Evolutionary conservation across 1,140 invertebrate genomes (phyloP), one percentile per base, ranked within the genome.

Genomic region (Brevipalpus yothersi): DNA sequence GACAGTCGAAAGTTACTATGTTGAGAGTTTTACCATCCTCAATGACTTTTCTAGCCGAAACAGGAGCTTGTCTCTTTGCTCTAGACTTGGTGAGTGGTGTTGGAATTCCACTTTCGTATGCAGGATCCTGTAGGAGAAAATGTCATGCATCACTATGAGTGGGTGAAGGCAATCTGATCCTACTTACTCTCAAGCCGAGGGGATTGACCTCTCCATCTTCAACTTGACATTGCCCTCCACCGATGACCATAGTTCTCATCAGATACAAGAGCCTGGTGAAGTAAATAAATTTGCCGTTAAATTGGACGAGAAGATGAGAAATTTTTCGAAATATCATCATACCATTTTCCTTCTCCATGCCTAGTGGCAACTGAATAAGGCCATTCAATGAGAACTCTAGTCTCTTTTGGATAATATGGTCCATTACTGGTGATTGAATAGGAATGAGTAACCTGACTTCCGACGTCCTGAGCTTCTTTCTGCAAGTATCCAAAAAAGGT

Each of bases 401-500:
- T 74, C 41, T 77, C 77, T 9, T 79, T 78, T 3, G 90, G 81
- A 66, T 79, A 78, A 78, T 85, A 91, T 0, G 87, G 84, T 1
- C 91, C 90, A 63, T 80, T 77, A 65, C 94, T 94, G 66, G 79
- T 68, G 5, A 90, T 79, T 72, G 82, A 79, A 69, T 88, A 95
- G 31, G 79, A 83, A 67, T 96, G 90, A 7, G 78, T 76, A 0
- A 94, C 78, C 68, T 79, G 77, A 4, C 82, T 80, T 7, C 91
- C 91, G 60, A 94, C 79, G 66, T 93, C 84, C 62, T 86, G 82
- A 39, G 40, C 23, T 3, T 21, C 21, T 55, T 55, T 45, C 41
- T 60, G 19, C 13, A 55, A 19, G 4, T 11, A 60, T 60, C 39
- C 49, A 58, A 45, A 58, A 58, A 31, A 31, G 31, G 31, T 31